Base-by-base conservation (phyloP, 2,888 invertebrate genomes). In the Perizoma flavofasciatum region DNA sequence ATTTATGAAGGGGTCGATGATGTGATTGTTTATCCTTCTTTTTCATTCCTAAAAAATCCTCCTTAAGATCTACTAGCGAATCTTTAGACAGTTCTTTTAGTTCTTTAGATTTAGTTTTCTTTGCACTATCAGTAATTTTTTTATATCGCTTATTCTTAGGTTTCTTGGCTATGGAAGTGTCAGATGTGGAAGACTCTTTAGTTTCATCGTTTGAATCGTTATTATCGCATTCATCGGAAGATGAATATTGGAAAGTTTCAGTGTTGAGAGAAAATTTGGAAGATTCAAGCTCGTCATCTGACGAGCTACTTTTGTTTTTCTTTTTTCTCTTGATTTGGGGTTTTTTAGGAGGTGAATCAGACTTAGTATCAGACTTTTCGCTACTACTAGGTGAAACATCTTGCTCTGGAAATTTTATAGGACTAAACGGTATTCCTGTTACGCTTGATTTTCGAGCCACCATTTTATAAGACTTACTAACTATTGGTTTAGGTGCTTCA, bases 401-500 rank as follows among this genome's bases (percentile, higher is more conserved):
- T 68, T 83, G 83, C 49, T 90, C 89, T 55, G 83, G 71, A 72
- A 89, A 89, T 68, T 88, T 87, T 1, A 88, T 87, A 8, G 91
- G 91, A 62, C 89, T 91, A 70, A 91, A 91, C 43, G 90, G 92
- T 76, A 90, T 89, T n/a, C 92, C 92, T 11, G 92, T 91, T 46
- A 92, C 87, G 65, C 91, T 92, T 32, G 92, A 90, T 77, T 92
- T 92, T 50, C 92, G 78, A 46, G 92, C 91, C n/a, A 92, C 91
- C 91, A 91, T 92, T 81, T 91, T 92, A 69, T 92, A 91, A 11
- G 92, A 91, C 71, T 92, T 92, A 66, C 92, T 91, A 11, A 92
- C 82, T 63, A 91, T 89, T 49, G 89, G 85, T 74, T 85, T 85
- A 49, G 91, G 89, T 56, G 82, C 79, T 54, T 88, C 86, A 59